Conservation (phyloP, 2,888 invertebrate genomes). For the Nomada goodeniana region DNA sequence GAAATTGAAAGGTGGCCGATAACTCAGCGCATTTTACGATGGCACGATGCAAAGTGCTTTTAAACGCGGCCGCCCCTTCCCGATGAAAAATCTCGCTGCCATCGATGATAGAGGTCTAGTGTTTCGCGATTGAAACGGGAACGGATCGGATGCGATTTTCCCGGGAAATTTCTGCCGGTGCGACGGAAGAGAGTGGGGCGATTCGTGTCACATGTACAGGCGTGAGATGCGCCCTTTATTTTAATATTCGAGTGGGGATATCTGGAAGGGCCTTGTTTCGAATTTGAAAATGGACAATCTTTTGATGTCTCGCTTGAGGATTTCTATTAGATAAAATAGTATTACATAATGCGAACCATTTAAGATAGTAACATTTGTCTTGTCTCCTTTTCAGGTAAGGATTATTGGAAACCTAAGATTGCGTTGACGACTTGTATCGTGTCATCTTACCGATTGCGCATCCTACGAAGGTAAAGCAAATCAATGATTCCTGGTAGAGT, state of each 20-base stretch:
- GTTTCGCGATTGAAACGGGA: conserved; percentile 36
- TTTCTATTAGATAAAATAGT: too few relatives aligned
- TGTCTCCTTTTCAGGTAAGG: too few relatives aligned
- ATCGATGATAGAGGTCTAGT: conserved; percentile 45
- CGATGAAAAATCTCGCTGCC: conserved; percentile 43
- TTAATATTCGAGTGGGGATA: not conserved
- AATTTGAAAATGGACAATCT: too few relatives aligned
- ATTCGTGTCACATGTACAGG: not conserved
- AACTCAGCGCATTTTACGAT: conserved; percentile 50
- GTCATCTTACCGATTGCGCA: too few relatives aligned
- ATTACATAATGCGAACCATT: too few relatives aligned
- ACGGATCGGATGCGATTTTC: conserved; percentile 3
- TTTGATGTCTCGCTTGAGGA: too few relatives aligned
- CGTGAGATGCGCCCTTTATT: not conserved
- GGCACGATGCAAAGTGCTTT: conserved; percentile 51
- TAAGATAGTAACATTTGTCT: too few relatives aligned
- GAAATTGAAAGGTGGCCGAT: conserved; percentile 63
- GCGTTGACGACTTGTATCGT: too few relatives aligned
- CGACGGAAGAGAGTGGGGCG: not conserved
- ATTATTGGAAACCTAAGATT: too few relatives aligned
- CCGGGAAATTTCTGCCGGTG: not conserved
- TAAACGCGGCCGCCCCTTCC: conserved; percentile 33
- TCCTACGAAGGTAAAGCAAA: too few relatives aligned
- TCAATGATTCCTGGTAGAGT: too few relatives aligned
- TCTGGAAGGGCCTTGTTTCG: too few relatives aligned